Percentiles rank a stretch among this genome's conserved stretches.
Conservation (phyloP, 2,888 invertebrate species). For the Eilema caniola region DNA sequence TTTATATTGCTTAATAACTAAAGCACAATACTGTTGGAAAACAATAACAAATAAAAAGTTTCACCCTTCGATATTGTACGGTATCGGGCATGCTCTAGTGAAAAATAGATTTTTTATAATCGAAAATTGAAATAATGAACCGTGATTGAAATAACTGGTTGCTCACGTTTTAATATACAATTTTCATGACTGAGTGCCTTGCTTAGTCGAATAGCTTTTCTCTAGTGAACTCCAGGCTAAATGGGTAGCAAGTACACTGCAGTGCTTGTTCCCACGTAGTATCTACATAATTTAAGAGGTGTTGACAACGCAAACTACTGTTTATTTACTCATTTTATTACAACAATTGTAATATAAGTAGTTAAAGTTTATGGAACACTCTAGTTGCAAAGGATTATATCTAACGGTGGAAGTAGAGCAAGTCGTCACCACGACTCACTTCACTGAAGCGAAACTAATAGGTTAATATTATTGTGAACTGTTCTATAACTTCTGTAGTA, state of each 20-base stretch:
- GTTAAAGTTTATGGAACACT: slow-evolving; percentile 7
- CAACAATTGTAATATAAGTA: not conserved
- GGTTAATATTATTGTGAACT: slow-evolving; percentile 20
- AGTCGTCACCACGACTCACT: slow-evolving; percentile 33
- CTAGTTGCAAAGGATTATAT: slow-evolving; percentile 17
- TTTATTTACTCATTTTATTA: not conserved
- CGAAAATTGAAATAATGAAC: no score
- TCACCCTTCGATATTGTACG: not conserved
- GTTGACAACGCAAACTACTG: not conserved
- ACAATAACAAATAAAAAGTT: not conserved
- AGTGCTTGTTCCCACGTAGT: not conserved
- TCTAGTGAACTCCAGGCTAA: not conserved
- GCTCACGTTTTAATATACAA: not conserved
- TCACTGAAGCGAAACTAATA: slow-evolving; percentile 39
- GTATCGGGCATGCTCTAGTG: not conserved
- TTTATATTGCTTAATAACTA: slow-evolving; percentile 18
- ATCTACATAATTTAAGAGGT: no score
- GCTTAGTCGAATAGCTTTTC: not conserved
- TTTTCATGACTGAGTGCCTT: not conserved
- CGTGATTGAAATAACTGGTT: not conserved
- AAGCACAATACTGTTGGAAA: not conserved
- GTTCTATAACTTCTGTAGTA: slow-evolving; percentile 20
- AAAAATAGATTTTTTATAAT: no score
- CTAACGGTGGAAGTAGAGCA: slow-evolving; percentile 49
- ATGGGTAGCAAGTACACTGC: not conserved